Evolutionary conservation across 2,888 invertebrate species (phyloP), one percentile per base, ranked within the genome.

Genomic region (Crossocerus cetratus): DNA sequence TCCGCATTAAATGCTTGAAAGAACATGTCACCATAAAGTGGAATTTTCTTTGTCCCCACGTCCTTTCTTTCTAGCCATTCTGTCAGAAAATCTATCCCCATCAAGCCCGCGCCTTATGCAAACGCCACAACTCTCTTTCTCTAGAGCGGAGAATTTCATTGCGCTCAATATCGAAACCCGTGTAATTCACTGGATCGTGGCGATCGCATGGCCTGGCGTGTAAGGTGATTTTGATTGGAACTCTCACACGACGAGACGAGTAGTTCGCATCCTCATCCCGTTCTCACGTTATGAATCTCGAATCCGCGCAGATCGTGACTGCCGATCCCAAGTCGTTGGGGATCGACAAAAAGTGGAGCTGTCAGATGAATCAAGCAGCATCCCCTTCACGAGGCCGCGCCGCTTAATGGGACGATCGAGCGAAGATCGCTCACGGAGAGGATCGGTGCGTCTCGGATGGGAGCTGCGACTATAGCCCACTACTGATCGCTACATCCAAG

Each of bases 271-370:
- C 60, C 66, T 69, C 55, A 56, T 45, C n/a, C 21, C 45, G 69
- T 73, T 78, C 75, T 77, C 78, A 75, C 75, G 75, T 69, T 55
- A 61, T 58, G 65, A 59, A 58, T 63, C 70, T 42, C 54, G 32
- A 32, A 32, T 22, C 58, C 20, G 13, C 16, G 59, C 18, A 66
- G 77, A 74, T 84, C 83, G 83, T 83, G 83, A 83, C 76, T 72
- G 81, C 78, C 82, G 72, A 82, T 84, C 83, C 83, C 79, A 76
- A 74, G 68, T 72, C 64, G 76, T 77, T 70, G 61, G 62, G 4
- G 62, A 68, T 67, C 62, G 45, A 53, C 43, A 74, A 78, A 72
- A 78, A 77, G 60, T 69, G 55, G 70, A 73, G 68, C 77, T 74
- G 77, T 78, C 75, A 69, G 73, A 57, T 23, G 18, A 63, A 65